Conservation (phyloP, 2,113 vertebrate genomes). For the Tretioscincus oriximinensis region DNA sequence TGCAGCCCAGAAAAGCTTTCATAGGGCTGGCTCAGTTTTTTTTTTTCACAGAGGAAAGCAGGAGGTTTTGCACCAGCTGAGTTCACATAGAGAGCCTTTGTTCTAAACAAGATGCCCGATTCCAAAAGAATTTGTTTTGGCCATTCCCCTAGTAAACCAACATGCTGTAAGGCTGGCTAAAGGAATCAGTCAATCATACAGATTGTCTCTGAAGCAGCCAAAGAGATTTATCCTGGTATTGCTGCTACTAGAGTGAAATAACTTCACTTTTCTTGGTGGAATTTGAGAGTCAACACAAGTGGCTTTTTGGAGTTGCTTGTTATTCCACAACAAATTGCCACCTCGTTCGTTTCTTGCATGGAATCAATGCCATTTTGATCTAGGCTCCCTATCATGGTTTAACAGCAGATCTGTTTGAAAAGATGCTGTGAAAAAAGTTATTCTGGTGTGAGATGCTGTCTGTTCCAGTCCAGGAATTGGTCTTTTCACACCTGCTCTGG, state of each 20-base stretch:
- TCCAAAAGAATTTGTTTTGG: not conserved
- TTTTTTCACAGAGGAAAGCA: not conserved
- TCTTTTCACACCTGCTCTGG: no score
- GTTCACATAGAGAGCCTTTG: not conserved
- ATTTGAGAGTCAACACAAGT: not conserved
- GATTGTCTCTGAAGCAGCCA: not conserved
- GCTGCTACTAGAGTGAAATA: no score
- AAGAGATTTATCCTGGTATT: not conserved
- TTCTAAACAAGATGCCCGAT: not conserved
- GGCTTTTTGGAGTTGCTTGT: no score
- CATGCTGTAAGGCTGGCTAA: not conserved
- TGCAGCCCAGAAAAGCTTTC: not conserved
- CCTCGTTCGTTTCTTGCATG: no score
- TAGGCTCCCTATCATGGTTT: no score
- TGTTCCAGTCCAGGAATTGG: no score
- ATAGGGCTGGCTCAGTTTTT: not conserved
- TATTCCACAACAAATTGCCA: no score
- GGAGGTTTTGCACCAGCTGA: not conserved
- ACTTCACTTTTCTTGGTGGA: not conserved
- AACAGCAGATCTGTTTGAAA: no score
- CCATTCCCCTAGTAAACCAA: conserved; percentile 20
- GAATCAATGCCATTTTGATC: no score
- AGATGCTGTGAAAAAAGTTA: no score
- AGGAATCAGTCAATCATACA: no score
- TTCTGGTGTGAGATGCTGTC: no score